Evolutionary conservation across 2,888 invertebrate species (phyloP), one percentile per base, ranked within the genome.

Genomic region (Drosophila gaucha): DNA sequence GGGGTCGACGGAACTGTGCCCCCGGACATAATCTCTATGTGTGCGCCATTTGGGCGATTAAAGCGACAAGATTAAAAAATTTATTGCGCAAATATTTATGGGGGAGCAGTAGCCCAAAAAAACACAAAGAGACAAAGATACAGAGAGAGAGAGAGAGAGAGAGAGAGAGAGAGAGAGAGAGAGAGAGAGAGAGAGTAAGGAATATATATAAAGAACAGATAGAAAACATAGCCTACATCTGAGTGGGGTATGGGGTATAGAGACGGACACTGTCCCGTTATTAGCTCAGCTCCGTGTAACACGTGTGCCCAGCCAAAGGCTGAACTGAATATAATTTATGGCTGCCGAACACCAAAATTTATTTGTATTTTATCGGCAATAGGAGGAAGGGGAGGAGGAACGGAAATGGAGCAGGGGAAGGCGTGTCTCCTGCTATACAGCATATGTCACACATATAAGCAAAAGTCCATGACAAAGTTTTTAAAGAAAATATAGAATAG

Each of bases 1-100:
- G 86, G 82, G 78, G 76, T 80, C 86, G 65, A 64, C 28, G 50
- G 30, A 36, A 28, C 33, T 22, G 47, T 22, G 31, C 36, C 24
- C 24, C 49, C 65, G 43, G 30, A 50, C 38, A 67, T 76, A 64
- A 68, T 77, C 54, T 60, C 56, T 28, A 38, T 57, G 59, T 54
- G 80, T 65, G 74, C 66, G 90, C 89, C 91, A 91, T 91, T 91
- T 91, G 91, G 85, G 89, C 90, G 92, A 92, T 92, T 91, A 91
- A 90, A 89, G 89, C 88, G 89, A 90, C 90, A 88, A 92, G 92
- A 92, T 92, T 92, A 92, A 92, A 92, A 92, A 92, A 92, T 92
- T 92, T 91, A 92, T 92, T 91, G 90, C 91, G 80, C 89, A 91
- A 91, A 91, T 92, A 92, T 92, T 91, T 92, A 92, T 91, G 89